Conservation (phyloP, 2,113 vertebrate genomes). For the Smithornis capensis region DNA sequence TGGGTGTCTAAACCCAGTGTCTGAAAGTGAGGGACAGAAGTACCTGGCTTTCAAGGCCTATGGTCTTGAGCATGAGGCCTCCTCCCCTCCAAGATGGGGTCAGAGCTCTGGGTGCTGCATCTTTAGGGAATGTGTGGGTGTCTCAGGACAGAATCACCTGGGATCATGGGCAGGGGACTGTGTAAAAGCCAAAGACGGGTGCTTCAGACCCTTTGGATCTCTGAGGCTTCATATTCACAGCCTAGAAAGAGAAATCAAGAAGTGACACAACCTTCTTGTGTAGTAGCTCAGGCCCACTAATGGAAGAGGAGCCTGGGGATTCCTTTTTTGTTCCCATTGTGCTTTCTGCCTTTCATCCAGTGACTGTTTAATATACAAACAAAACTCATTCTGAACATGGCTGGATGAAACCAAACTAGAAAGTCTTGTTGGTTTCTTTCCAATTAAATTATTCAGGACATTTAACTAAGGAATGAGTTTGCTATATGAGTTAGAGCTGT, state of each 20-base stretch:
- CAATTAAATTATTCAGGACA: neutral
- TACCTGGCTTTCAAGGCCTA: neutral
- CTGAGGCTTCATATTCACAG: neutral
- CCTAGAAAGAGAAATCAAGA: neutral
- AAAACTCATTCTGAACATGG: neutral
- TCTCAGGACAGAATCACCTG: neutral
- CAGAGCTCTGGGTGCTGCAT: neutral
- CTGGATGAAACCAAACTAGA: neutral
- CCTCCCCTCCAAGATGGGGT: neutral
- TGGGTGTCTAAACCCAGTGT: neutral
- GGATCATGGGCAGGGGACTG: neutral
- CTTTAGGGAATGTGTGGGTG: neutral
- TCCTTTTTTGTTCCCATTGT: neutral
- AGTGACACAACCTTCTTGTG: neutral
- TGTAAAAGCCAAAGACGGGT: neutral
- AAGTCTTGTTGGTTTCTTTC: neutral
- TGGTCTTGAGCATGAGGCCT: neutral
- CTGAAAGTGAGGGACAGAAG: neutral
- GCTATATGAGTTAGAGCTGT: neutral
- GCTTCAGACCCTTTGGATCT: neutral
- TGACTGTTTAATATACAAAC: neutral
- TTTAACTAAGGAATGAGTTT: constrained; percentile 12
- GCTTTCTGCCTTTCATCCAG: neutral
- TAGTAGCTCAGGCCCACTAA: neutral
- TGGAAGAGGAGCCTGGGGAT: neutral